Evolutionary conservation across 2,888 invertebrate genomes (phyloP), one percentile per base, ranked within the genome.

Genomic region (Calephelis perditalis): DNA sequence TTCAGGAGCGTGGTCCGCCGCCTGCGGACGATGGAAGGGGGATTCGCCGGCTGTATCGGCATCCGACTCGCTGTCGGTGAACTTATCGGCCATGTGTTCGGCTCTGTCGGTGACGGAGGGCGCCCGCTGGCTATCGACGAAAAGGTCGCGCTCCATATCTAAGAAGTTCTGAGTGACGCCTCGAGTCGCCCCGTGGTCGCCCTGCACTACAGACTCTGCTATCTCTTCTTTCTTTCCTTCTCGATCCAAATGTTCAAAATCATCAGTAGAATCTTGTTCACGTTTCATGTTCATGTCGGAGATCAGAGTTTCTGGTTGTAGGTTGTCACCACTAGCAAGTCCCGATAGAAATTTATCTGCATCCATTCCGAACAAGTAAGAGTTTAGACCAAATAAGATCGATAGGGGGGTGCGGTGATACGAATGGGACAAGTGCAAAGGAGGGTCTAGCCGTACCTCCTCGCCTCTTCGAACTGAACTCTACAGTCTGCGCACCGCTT

Each of bases 211-310:
- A 7, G 82, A 78, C 64, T 81, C 84, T 47, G 75, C 71, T 60
- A 76, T 63, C 60, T 86, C 86, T 60, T 82, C 76, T 54, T 72
- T 84, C 65, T 75, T 79, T 56, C 84, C 84, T 65, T 94, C 94
- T 72, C 93, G 92, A 68, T 93, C 94, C 68, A 95, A 86, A 79
- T 95, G 94, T 80, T 95, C 95, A 78, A 95, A 95, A 84, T 95
- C 95, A 74, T 95, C 95, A 65, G 93, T 88, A 43, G 95, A 95
- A 77, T 95, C 94, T 74, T 92, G 92, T 68, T 94, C 94, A 65
- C 94, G 91, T 72, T 89, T 90, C 74, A 88, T 77, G 60, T 70
- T 65, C 47, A 73, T 69, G 61, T 73, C 74, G 37, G 68, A 63
- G 6, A 62, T 64, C 56, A 68, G 61, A n/a, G 67, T 65, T 7